phyloP scores from a whole-genome alignment of 2,888 invertebrate species.

The Lasioglossum calceatum region DNA sequence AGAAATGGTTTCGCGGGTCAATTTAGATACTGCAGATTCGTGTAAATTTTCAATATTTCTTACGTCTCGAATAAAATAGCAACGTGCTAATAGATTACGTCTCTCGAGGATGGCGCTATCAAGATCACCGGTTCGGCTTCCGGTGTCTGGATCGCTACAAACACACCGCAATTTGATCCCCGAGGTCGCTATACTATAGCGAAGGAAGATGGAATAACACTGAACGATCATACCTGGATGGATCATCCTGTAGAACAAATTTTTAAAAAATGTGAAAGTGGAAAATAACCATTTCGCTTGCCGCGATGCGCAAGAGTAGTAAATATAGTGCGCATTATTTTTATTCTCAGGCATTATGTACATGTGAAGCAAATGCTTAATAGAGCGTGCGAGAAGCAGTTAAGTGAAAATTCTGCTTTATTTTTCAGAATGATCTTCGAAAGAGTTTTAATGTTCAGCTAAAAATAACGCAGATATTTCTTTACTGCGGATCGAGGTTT shows the following conservation, averaged over 20 bases:
- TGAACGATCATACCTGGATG: not conserved
- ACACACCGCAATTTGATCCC: constrained; percentile 55
- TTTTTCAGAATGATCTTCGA: too few relatives aligned
- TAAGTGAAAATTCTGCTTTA: too few relatives aligned
- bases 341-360: too few relatives aligned
- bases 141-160: constrained; percentile 60
- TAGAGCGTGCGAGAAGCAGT: too few relatives aligned
- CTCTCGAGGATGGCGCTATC: constrained; percentile 50
- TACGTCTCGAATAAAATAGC: not conserved
- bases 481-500: not conserved
- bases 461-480: not conserved
- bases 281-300: constrained; percentile 1
- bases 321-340: not conserved
- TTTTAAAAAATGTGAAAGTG: constrained; percentile 4
- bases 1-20: not conserved
- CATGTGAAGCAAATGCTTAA: too few relatives aligned
- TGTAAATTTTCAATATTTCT: constrained; percentile 6
- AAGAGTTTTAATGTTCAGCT: too few relatives aligned
- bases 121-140: constrained; percentile 58
- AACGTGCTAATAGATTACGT: constrained; percentile 14
- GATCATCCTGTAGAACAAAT: too few relatives aligned
- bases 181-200: constrained; percentile 42
- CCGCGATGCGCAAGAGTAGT: not conserved
- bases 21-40: too few relatives aligned
- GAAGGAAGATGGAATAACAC: constrained; percentile 28